Conservation (phyloP, 64 coral and sea anemone genomes). For the Montipora foliosa region DNA sequence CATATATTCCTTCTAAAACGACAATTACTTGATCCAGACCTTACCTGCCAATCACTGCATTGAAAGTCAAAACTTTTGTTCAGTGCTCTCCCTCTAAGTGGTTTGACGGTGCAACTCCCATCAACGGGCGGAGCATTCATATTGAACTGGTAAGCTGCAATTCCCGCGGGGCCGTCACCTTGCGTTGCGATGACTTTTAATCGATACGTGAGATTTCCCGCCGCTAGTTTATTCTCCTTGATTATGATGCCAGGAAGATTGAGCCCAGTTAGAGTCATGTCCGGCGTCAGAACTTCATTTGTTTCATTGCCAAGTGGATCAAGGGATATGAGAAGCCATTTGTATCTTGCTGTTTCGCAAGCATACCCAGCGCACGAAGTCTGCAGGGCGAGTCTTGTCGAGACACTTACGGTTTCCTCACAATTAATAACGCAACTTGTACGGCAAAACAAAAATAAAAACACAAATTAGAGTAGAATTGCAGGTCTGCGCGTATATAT, state of each 20-base stretch:
- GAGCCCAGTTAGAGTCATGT: slow-evolving; percentile 58
- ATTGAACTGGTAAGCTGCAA: slow-evolving; percentile 69
- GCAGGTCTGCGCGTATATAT: no score
- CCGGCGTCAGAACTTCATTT: not conserved
- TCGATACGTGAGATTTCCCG: slow-evolving; percentile 3
- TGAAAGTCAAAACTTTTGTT: slow-evolving; percentile 61
- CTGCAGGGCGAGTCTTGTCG: slow-evolving; percentile 63
- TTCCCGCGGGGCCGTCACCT: slow-evolving; percentile 34
- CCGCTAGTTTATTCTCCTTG: slow-evolving; percentile 33
- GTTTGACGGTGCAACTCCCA: slow-evolving; percentile 57
- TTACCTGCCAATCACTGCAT: slow-evolving; percentile 52
- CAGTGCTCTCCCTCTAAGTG: slow-evolving; percentile 49
- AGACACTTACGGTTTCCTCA: slow-evolving; percentile 24
- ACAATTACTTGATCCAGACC: not conserved
- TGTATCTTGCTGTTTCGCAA: not conserved
- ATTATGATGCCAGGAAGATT: slow-evolving; percentile 58
- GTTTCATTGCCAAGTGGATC: not conserved
- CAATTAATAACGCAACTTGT: slow-evolving; percentile 79
- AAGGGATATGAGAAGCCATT: slow-evolving; percentile 8
- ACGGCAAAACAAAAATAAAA: no score
- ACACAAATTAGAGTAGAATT: no score
- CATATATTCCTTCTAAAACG: not conserved
- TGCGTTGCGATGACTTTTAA: slow-evolving; percentile 43
- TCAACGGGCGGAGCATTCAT: slow-evolving; percentile 59
- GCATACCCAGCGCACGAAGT: slow-evolving; percentile 32